phyloP scores from a whole-genome alignment of 1,140 invertebrate species.

The Ptiloglossa arizonensis region DNA sequence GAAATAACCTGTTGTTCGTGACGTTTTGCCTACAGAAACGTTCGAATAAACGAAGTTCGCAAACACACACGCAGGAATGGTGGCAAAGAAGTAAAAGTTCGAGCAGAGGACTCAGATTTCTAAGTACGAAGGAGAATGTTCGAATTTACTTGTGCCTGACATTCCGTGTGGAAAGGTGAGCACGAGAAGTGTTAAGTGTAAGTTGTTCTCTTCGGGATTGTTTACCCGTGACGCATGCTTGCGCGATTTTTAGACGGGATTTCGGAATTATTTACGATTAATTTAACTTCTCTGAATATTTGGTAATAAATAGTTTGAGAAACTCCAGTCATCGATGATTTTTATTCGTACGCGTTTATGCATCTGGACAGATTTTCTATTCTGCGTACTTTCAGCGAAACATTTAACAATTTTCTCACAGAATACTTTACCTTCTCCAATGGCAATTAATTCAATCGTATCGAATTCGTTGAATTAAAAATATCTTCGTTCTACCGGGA shows the following conservation, averaged over 20 bases:
- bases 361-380: no score
- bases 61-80: background rate
- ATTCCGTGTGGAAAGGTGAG: slow-evolving; percentile 8
- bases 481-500: background rate
- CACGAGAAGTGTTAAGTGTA: slow-evolving; percentile 10
- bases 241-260: background rate
- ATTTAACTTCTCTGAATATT: background rate
- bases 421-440: slow-evolving; percentile 10
- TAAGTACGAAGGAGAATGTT: background rate
- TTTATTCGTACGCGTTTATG: no score
- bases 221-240: slow-evolving; percentile 23
- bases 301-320: no score
- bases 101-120: background rate
- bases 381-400: background rate
- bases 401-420: background rate
- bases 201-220: background rate
- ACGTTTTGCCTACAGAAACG: no score
- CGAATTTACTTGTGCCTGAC: background rate
- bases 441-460: background rate
- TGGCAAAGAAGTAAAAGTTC: slow-evolving; percentile 1
- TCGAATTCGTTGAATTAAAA: background rate
- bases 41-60: background rate
- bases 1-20: no score
- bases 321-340: no score
- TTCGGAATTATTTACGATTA: background rate